Conservation (phyloP, 2,888 invertebrate species). For the Fragum whitleyi region DNA sequence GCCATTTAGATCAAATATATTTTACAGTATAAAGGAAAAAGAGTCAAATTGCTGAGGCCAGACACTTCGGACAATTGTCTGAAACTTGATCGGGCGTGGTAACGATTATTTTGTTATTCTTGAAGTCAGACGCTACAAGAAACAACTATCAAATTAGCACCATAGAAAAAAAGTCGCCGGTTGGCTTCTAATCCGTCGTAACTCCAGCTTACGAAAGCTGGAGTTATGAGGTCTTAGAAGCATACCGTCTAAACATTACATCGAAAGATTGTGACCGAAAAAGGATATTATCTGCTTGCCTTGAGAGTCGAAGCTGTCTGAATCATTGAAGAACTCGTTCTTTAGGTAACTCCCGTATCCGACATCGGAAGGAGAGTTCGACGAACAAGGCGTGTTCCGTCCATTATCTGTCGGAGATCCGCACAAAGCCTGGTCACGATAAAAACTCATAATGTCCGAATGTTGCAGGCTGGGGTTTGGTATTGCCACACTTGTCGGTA, state of each 20-base stretch:
- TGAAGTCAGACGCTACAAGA: constrained; percentile 1
- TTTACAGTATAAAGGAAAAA: too few relatives aligned
- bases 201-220: too few relatives aligned
- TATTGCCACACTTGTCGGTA: constrained; percentile 98
- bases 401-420: constrained; percentile 76
- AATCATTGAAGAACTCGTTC: constrained; percentile 69
- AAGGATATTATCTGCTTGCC: constrained; percentile 80
- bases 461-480: constrained; percentile 96
- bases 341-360: constrained; percentile 66
- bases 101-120: constrained; percentile 7
- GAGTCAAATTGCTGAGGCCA: neutral
- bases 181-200: too few relatives aligned
- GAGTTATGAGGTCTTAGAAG: too few relatives aligned
- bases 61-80: constrained; percentile 1
- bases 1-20: too few relatives aligned
- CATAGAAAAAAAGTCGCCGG: neutral
- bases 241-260: too few relatives aligned
- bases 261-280: too few relatives aligned
- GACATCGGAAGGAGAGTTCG: constrained; percentile 73
- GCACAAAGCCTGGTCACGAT: constrained; percentile 85
- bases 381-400: constrained; percentile 75
- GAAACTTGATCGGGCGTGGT: constrained; percentile 16
- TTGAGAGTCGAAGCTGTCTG: constrained; percentile 67
- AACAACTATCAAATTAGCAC: neutral
- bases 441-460: constrained; percentile 80